Evolutionary conservation across 2,113 vertebrate genomes (phyloP).

Genomic region (Bubo scandiacus): DNA sequence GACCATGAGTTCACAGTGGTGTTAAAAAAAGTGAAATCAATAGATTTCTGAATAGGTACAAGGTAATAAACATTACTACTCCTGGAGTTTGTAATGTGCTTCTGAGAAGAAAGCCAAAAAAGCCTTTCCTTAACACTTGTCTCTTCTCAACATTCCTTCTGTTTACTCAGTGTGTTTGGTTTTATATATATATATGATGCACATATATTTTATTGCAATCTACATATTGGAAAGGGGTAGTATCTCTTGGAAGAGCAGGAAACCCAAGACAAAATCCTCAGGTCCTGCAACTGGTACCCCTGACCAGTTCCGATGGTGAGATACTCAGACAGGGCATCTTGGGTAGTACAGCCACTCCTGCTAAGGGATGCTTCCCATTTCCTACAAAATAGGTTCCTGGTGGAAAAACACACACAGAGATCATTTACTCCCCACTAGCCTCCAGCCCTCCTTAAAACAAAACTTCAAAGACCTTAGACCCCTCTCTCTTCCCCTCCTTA

Average conservation of each 20-base stretch:
- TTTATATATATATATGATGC: not conserved
- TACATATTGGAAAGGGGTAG: not conserved
- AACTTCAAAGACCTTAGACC: not conserved
- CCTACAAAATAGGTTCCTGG: not conserved
- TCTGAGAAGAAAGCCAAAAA: not conserved
- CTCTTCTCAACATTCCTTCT: not conserved
- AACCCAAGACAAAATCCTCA: not conserved
- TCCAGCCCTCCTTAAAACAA: not conserved
- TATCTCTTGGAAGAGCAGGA: not conserved
- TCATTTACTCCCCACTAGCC: not conserved
- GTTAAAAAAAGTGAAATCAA: not conserved
- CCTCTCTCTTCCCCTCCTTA: constrained; percentile 14
- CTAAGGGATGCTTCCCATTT: not conserved
- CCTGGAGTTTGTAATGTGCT: not conserved
- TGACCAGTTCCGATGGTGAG: not conserved
- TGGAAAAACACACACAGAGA: not conserved
- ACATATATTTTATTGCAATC: not conserved
- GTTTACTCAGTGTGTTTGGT: not conserved
- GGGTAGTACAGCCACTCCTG: too few species aligned
- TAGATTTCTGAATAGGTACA: not conserved
- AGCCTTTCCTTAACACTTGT: not conserved
- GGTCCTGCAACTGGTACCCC: not conserved
- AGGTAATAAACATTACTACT: not conserved
- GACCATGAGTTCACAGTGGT: not conserved
- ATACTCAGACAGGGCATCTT: not conserved